Conservation (phyloP, 2,797 vertebrate genomes). For the Enteromius treurensis region DNA sequence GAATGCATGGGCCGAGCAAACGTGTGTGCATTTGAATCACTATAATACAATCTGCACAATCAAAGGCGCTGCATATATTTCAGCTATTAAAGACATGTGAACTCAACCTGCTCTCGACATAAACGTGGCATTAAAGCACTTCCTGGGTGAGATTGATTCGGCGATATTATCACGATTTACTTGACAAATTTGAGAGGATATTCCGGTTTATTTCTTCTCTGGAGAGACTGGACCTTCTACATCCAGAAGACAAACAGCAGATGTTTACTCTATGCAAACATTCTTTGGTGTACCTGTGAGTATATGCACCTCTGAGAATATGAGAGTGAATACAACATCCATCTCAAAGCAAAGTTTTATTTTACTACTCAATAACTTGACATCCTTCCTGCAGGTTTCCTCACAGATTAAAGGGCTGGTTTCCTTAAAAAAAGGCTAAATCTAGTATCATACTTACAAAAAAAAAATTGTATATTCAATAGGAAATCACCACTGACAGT, state of each 20-base stretch:
- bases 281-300: constrained; percentile 61
- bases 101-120: constrained; percentile 33
- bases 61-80: constrained; percentile 40
- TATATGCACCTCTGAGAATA: constrained; percentile 37
- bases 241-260: constrained; percentile 82
- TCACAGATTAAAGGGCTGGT: constrained; percentile 10
- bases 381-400: neutral
- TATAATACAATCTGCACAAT: constrained; percentile 42
- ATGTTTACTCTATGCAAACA: constrained; percentile 78
- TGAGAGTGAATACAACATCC: constrained; percentile 18
- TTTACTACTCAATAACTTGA: constrained; percentile 41
- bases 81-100: constrained; percentile 32
- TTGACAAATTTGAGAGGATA: constrained; percentile 68
- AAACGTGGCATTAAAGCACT: constrained; percentile 20
- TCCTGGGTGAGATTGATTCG: constrained; percentile 2
- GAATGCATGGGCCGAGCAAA: constrained; percentile 26
- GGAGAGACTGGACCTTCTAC: constrained; percentile 77
- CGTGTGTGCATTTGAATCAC: constrained; percentile 21
- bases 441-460: constrained; percentile 13
- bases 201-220: constrained; percentile 71
- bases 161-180: constrained; percentile 33
- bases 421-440: constrained; percentile 8
- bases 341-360: constrained; percentile 28
- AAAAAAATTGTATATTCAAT: constrained; percentile 4
- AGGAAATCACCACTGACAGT: constrained; percentile 44